phyloP scores from a whole-genome alignment of 2,113 vertebrate genomes.

The Lepisosteus osseus region DNA sequence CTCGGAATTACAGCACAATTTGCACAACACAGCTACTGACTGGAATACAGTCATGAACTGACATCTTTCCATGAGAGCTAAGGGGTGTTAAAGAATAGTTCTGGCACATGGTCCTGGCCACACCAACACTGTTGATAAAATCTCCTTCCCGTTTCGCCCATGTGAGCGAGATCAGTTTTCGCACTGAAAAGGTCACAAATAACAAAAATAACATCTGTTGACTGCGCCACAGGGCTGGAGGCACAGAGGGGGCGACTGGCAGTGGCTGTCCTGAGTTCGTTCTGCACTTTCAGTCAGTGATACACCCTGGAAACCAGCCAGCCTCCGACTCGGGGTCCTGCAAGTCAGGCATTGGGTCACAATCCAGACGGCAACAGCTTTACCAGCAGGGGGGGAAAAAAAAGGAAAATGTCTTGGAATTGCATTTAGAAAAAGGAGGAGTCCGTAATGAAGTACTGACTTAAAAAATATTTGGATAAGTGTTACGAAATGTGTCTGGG shows the following conservation, averaged over 20 bases:
- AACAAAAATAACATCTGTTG: slow-evolving; percentile 19
- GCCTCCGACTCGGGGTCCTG: neutral
- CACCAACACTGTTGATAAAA: too few species aligned
- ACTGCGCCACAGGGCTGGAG: neutral
- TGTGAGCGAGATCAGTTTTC: too few species aligned
- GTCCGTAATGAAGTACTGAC: too few species aligned
- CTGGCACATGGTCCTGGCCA: too few species aligned
- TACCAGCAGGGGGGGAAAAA: neutral
- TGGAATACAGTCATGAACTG: too few species aligned
- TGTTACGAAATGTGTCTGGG: too few species aligned
- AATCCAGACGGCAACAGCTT: slow-evolving; percentile 3
- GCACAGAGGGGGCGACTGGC: slow-evolving; percentile 6
- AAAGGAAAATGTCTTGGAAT: neutral
- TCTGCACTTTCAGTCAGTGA: neutral
- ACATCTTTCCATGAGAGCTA: too few species aligned
- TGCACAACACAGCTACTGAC: too few species aligned
- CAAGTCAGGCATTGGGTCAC: neutral
- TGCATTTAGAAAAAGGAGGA: neutral
- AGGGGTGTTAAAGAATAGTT: too few species aligned
- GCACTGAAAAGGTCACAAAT: slow-evolving; percentile 3
- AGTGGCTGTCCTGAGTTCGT: neutral
- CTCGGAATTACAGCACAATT: too few species aligned
- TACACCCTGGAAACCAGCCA: slow-evolving; percentile 3
- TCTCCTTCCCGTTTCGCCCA: too few species aligned
- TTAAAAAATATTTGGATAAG: too few species aligned